Evolutionary conservation across 2,113 vertebrate genomes (phyloP).

Genomic region (Fukomys damarensis): DNA sequence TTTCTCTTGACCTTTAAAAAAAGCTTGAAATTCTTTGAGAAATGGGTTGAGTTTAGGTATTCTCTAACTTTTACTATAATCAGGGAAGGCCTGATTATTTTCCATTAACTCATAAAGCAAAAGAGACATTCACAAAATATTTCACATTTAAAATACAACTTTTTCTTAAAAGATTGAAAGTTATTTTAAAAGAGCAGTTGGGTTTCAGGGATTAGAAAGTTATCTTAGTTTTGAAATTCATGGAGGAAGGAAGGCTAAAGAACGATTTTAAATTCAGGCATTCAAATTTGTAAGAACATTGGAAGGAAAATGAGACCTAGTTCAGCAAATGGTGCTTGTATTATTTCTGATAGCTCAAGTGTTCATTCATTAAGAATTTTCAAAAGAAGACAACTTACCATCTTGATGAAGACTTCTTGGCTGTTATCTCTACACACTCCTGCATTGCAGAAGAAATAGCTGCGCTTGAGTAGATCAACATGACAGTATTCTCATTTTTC

Average conservation of each 20-base stretch:
- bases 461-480: not conserved
- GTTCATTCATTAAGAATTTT: not conserved
- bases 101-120: constrained; percentile 35
- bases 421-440: constrained; percentile 40
- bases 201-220: not conserved
- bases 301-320: constrained; percentile 11
- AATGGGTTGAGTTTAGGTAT: not conserved
- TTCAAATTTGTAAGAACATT: constrained; percentile 34
- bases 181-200: not conserved
- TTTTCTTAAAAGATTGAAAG: not conserved
- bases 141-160: not conserved
- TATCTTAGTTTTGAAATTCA: constrained; percentile 45
- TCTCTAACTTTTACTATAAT: not conserved
- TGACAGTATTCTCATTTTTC: not conserved
- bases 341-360: constrained; percentile 49
- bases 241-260: not conserved
- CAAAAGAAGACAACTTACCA: not conserved
- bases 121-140: constrained; percentile 45
- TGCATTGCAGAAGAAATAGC: constrained; percentile 31
- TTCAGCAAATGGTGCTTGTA: constrained; percentile 32
- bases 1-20: constrained; percentile 5
- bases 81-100: not conserved
- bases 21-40: constrained; percentile 33
- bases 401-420: constrained; percentile 58
- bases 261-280: constrained; percentile 21